Evolutionary conservation across 2,113 vertebrate species (phyloP), one percentile per base, ranked within the genome.

Genomic region (Grammomys surdaster): DNA sequence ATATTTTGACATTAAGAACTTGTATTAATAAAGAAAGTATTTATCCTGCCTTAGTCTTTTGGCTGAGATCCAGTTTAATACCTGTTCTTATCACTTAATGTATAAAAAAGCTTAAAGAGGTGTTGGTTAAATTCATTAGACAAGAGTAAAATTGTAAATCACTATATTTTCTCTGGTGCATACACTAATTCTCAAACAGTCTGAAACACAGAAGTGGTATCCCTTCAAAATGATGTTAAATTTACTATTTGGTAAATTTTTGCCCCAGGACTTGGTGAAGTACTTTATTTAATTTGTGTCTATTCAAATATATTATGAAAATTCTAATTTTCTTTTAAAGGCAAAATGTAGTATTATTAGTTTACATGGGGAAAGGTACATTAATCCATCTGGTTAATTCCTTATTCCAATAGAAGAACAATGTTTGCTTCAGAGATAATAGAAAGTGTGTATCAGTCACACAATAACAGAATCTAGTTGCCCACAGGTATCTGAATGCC

Each of bases 281-380:
- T 65, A 5, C 87, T 96, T 91, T 75, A 77, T 87, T 92, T 89
- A 69, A 60, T 73, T 77, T 92, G 8, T 19, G 51, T 91, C 72
- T 70, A 28, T 31, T 88, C 19, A 51, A 84, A 90, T 90, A 2
- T 58, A 67, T 84, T 72, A 90, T 51, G 31, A 88, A 93, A 88
- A 81, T 56, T 82, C 4, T 70, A 20, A n/a, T 80, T 89, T 91
- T 56, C 22, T 93, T 93, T 80, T 88, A 97, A 31, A 95, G 85
- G 43, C 4, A 89, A 92, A 95, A 92, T 75, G 16, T 33, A 93
- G 11, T 76, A 76, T 60, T 95, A 81, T 67, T 54, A 88, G 58
- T 48, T 46, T 20, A 58, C 5, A 43, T 19, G 63, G 58, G 31
- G 81, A 94, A 92, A 84, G 87, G 92, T 67, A 31, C 40, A 88